Evolutionary conservation across 2,888 invertebrate genomes (phyloP).

Genomic region (Thecocarcelia acutangulata): DNA sequence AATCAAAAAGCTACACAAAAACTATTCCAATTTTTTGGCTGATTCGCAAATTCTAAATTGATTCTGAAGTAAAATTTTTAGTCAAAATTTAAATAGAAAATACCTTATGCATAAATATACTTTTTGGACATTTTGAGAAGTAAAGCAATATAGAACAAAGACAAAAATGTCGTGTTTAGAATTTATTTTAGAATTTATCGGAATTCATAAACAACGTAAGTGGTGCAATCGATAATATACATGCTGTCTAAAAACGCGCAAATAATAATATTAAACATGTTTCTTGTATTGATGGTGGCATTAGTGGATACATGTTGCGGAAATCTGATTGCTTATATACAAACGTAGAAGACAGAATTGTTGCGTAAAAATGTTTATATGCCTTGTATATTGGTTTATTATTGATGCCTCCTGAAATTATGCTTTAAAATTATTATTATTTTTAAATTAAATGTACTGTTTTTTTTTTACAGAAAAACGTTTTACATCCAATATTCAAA

Average conservation of each 20-base stretch:
- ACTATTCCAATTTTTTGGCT: background rate
- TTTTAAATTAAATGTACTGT: background rate
- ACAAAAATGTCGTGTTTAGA: constrained; percentile 46
- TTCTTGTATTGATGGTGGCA: too few species aligned
- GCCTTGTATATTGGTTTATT: background rate
- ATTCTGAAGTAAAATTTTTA: constrained; percentile 30
- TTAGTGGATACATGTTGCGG: too few species aligned
- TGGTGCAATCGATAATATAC: too few species aligned
- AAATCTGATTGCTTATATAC: too few species aligned
- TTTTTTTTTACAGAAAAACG: constrained; percentile 68
- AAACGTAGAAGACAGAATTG: too few species aligned
- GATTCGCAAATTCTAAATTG: constrained; percentile 17
- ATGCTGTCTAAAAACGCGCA: too few species aligned
- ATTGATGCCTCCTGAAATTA: constrained; percentile 37
- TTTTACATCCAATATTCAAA: constrained; percentile 63
- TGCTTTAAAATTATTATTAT: constrained; percentile 28
- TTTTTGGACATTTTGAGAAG: background rate
- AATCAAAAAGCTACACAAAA: constrained; percentile 15
- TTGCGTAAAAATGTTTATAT: background rate
- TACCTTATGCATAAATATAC: background rate
- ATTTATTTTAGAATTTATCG: constrained; percentile 6
- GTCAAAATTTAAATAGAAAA: background rate
- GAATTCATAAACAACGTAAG: too few species aligned
- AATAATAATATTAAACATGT: too few species aligned
- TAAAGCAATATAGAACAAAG: background rate